Evolutionary conservation across 1,140 invertebrate species (phyloP).

Genomic region (Amphibalanus amphitrite): DNA sequence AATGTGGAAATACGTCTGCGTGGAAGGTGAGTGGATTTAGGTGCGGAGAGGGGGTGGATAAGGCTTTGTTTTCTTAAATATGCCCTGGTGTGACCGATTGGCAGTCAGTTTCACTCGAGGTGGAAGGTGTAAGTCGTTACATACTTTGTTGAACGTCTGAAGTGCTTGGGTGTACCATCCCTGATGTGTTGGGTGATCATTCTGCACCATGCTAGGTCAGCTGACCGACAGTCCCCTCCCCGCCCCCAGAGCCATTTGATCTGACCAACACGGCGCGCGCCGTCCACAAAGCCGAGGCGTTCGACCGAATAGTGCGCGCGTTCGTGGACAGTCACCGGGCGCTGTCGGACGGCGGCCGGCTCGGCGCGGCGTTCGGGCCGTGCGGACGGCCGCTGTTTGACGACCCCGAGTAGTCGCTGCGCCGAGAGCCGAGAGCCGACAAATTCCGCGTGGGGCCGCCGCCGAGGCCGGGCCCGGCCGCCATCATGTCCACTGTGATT

Average conservation of each 20-base stretch:
- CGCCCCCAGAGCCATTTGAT: not conserved
- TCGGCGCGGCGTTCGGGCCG: not conserved
- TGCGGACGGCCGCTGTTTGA: not conserved
- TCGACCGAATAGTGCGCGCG: not conserved
- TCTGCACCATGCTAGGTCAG: no score
- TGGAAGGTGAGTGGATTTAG: slow-evolving; percentile 66
- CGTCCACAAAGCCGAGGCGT: not conserved
- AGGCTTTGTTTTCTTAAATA: no score
- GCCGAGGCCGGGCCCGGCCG: no score
- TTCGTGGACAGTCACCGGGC: not conserved
- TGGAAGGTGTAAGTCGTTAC: no score
- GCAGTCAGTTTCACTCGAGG: no score
- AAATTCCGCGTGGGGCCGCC: not conserved
- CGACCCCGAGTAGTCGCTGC: not conserved
- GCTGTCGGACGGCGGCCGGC: not conserved
- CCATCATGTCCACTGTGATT: not conserved
- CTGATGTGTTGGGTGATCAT: no score
- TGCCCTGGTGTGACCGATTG: no score
- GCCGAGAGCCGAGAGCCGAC: not conserved
- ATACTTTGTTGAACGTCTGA: no score
- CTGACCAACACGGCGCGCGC: slow-evolving; percentile 1
- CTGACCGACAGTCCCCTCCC: no score
- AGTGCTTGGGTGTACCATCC: no score
- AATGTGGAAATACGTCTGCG: slow-evolving; percentile 84
- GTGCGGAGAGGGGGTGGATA: no score